phyloP scores from a whole-genome alignment of 1,140 invertebrate species.

The Hypsibius dujardini region DNA sequence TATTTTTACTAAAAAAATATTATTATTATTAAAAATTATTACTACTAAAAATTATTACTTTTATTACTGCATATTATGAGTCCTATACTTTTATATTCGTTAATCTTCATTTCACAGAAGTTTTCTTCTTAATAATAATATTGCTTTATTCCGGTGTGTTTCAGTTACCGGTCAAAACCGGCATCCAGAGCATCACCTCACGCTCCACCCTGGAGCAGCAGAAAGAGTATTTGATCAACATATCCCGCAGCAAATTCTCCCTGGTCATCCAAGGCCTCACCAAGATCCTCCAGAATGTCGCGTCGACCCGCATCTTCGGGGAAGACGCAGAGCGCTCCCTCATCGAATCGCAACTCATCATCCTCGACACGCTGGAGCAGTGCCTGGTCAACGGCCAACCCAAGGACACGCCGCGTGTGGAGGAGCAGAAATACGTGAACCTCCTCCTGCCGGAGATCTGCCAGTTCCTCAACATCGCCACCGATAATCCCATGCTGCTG shows the following conservation, averaged over 20 bases:
- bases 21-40: too few relatives aligned
- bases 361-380: slow-evolving; percentile 82
- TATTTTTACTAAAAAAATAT: too few relatives aligned
- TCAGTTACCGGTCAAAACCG: slow-evolving; percentile 77
- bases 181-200: slow-evolving; percentile 70
- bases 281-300: slow-evolving; percentile 72
- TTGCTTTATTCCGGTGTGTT: slow-evolving; percentile 30
- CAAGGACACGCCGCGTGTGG: slow-evolving; percentile 68
- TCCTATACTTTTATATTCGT: neutral
- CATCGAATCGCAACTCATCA: slow-evolving; percentile 75
- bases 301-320: neutral
- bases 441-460: slow-evolving; percentile 77
- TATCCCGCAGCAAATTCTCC: slow-evolving; percentile 75
- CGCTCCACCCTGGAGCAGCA: slow-evolving; percentile 80
- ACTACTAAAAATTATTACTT: too few relatives aligned
- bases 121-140: slow-evolving; percentile 14
- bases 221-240: slow-evolving; percentile 82
- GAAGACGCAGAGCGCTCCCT: slow-evolving; percentile 12
- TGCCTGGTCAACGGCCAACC: slow-evolving; percentile 56
- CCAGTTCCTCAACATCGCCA: slow-evolving; percentile 44
- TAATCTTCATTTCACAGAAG: slow-evolving; percentile 11
- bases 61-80: too few relatives aligned
- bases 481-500: slow-evolving; percentile 57
- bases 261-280: slow-evolving; percentile 83
- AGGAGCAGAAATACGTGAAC: slow-evolving; percentile 83